These are phyloP conservation scores for Alectura lathami DNA, from an alignment of 2,113 vertebrate species.

Conservation along the genomic window DNA sequence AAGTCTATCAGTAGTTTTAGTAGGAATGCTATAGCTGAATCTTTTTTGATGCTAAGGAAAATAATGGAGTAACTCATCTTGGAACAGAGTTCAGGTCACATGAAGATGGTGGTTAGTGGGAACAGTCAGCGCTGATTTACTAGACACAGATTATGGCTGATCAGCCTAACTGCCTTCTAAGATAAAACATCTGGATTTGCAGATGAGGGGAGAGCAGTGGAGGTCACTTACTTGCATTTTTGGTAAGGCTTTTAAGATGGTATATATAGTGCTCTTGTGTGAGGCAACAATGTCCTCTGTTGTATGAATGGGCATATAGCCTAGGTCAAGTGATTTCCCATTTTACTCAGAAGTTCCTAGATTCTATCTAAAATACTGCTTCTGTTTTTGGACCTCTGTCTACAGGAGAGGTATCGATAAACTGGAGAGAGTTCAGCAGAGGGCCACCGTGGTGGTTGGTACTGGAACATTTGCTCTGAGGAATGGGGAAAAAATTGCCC, in stretches of 20 bases:
- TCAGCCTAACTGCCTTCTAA: neutral
- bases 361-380: neutral
- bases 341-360: neutral
- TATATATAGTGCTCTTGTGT: neutral
- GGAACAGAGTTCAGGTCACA: neutral
- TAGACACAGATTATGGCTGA: neutral
- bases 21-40: neutral
- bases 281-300: neutral
- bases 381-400: neutral
- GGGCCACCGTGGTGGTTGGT: rapidly evolving
- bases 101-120: neutral
- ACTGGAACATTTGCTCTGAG: neutral
- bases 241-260: neutral
- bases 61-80: neutral
- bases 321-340: neutral
- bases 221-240: neutral
- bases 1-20: neutral
- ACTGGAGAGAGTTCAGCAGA: neutral
- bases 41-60: neutral
- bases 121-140: neutral
- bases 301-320: neutral
- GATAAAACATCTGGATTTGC: no score
- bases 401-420: neutral
- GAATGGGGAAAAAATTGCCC: neutral
- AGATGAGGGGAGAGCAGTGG: neutral